Conservation (phyloP, 2,888 invertebrate genomes). For the Crossocerus cetratus region DNA sequence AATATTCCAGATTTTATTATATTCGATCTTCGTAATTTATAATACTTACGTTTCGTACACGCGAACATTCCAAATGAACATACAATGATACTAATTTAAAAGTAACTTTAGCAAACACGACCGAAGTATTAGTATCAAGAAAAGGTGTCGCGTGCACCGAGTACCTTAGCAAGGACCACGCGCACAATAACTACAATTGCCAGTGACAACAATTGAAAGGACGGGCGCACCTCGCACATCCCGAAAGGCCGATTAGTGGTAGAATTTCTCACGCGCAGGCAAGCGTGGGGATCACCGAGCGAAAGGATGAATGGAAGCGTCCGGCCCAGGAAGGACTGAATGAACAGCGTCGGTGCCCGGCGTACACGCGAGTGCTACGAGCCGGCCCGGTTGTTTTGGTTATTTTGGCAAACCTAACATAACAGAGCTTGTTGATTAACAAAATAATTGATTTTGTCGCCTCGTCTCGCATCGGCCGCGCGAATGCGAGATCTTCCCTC, state of each 20-base stretch:
- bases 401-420: slow-evolving; percentile 76
- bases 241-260: slow-evolving; percentile 23
- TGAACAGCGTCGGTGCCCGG: slow-evolving; percentile 35
- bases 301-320: slow-evolving; percentile 50
- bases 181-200: too few species aligned
- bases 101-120: too few species aligned
- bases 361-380: slow-evolving; percentile 36
- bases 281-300: not conserved
- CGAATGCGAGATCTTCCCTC: slow-evolving; percentile 23
- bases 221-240: too few species aligned
- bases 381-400: slow-evolving; percentile 70
- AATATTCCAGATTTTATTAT: too few species aligned
- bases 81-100: too few species aligned
- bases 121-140: too few species aligned
- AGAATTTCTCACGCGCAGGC: slow-evolving; percentile 23
- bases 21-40: too few species aligned
- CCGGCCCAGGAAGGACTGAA: slow-evolving; percentile 41
- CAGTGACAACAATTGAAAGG: not conserved
- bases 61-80: too few species aligned
- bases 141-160: too few species aligned
- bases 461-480: slow-evolving; percentile 52
- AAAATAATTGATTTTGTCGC: slow-evolving; percentile 75
- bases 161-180: too few species aligned
- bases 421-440: slow-evolving; percentile 75
- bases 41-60: too few species aligned